These are phyloP conservation scores for Andrena camellia DNA, from an alignment of 2,888 invertebrate species.

Conservation along the genomic window DNA sequence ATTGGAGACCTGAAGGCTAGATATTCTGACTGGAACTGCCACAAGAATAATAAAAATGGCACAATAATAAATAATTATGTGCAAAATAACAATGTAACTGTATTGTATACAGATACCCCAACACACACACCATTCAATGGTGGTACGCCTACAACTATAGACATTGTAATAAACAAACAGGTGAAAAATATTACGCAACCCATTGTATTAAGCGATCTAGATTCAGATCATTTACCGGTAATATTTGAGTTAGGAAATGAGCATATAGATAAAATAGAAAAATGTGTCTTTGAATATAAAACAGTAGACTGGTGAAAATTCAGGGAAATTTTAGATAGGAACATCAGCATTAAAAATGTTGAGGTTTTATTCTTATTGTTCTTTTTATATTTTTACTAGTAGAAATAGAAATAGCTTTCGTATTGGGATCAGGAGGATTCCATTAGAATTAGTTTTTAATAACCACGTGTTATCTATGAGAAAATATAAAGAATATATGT, in stretches of 20 bases:
- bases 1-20: conserved; percentile 19
- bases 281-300: background rate
- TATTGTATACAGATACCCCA: background rate
- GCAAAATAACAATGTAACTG: too few relatives aligned
- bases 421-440: too few relatives aligned
- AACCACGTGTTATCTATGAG: too few relatives aligned
- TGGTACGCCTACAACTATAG: conserved; percentile 64
- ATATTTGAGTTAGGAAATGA: conserved; percentile 17
- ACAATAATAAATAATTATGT: too few relatives aligned
- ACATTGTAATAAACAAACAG: conserved; percentile 70
- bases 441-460: too few relatives aligned
- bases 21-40: background rate
- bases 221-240: conserved; percentile 69
- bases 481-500: too few relatives aligned
- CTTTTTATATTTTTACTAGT: too few relatives aligned
- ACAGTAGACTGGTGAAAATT: conserved; percentile 3
- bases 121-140: background rate
- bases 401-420: too few relatives aligned
- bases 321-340: conserved; percentile 20
- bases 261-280: conserved; percentile 18
- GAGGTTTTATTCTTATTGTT: too few relatives aligned
- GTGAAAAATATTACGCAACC: conserved; percentile 39
- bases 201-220: conserved; percentile 51
- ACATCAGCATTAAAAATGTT: conserved; percentile 36
- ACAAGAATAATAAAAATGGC: too few relatives aligned